Conservation (phyloP, 2,113 vertebrate species). For the Myotis davidii region DNA sequence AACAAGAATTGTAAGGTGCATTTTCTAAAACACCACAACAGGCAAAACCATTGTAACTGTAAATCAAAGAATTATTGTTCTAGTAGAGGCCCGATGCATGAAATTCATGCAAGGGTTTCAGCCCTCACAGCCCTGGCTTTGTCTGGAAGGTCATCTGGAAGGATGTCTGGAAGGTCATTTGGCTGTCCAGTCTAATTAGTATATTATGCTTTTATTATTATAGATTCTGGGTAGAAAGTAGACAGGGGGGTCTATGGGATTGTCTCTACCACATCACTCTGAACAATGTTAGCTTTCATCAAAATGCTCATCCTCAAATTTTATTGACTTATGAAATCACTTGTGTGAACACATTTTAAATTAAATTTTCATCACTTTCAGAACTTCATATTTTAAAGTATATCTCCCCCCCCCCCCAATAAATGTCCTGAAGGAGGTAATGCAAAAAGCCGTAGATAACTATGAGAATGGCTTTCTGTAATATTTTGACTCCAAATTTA, state of each 20-base stretch:
- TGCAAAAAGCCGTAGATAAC: background rate
- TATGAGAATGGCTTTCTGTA: background rate
- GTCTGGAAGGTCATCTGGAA: too few relatives aligned
- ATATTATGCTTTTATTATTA: too few relatives aligned
- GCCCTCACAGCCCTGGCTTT: too few relatives aligned
- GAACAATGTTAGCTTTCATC: background rate
- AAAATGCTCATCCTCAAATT: background rate
- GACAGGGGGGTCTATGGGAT: fast-evolving
- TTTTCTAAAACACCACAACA: background rate
- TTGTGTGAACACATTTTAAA: background rate
- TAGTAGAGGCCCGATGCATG: too few relatives aligned
- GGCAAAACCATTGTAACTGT: background rate
- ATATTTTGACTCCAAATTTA: background rate
- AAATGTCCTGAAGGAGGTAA: background rate
- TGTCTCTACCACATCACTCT: background rate
- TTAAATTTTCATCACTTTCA: background rate
- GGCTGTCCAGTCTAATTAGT: too few relatives aligned
- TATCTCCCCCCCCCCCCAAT: too few relatives aligned
- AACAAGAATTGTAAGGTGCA: background rate
- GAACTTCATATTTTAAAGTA: background rate
- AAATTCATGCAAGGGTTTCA: too few relatives aligned
- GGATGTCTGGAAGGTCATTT: too few relatives aligned
- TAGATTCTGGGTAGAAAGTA: background rate
- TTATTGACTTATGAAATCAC: background rate
- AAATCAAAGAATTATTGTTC: background rate